These are phyloP conservation scores for Rhinophrynus dorsalis DNA, from an alignment of 2,797 vertebrate species.

Conservation along the genomic window DNA sequence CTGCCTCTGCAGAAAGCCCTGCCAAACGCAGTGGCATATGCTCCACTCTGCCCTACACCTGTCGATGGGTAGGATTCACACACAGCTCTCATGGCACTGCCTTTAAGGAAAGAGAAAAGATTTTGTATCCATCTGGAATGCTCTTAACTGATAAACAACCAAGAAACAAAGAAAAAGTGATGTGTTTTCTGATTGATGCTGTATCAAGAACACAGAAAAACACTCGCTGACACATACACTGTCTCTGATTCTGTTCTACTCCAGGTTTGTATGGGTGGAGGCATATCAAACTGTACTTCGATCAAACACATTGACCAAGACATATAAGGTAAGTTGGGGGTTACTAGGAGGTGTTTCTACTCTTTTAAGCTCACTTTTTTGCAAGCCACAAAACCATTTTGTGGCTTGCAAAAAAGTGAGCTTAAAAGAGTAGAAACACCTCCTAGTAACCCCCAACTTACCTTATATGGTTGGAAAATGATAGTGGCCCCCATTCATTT, in stretches of 20 bases:
- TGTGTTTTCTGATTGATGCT: not conserved
- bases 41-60: conserved; percentile 79
- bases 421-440: too few species aligned
- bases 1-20: conserved; percentile 68
- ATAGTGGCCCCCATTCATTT: too few species aligned
- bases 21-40: conserved; percentile 76
- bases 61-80: conserved; percentile 72
- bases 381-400: too few species aligned
- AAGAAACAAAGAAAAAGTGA: conserved; percentile 22
- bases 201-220: not conserved
- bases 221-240: too few species aligned
- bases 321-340: too few species aligned
- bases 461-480: too few species aligned
- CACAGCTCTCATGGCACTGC: conserved; percentile 65
- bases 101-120: conserved; percentile 59
- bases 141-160: conserved; percentile 7
- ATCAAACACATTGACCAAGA: too few species aligned
- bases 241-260: not conserved
- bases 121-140: conserved; percentile 59
- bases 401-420: too few species aligned
- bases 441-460: too few species aligned
- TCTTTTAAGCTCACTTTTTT: too few species aligned
- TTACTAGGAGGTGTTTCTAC: too few species aligned
- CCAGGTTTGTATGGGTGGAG: not conserved
- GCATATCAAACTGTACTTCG: not conserved